phyloP scores from a whole-genome alignment of 92 coral and sea anemone species.

The Siderastrea siderea region DNA sequence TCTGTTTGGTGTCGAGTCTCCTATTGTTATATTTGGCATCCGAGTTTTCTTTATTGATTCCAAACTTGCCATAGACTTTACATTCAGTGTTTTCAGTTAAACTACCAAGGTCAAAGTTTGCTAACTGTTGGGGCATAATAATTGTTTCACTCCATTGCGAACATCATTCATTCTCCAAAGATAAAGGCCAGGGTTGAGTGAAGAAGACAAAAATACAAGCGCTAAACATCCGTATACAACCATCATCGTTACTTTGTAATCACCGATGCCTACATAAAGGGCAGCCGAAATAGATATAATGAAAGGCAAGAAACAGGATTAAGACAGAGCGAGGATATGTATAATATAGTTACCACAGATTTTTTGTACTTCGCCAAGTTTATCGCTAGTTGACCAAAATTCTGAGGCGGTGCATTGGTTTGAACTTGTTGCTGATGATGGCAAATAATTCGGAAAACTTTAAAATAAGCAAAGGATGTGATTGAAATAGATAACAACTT shows the following conservation, averaged over 20 bases:
- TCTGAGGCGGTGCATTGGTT: background rate
- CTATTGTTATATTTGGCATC: too few relatives aligned
- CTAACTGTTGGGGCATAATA: background rate
- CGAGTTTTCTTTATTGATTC: too few relatives aligned
- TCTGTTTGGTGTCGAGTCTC: too few relatives aligned
- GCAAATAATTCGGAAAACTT: background rate
- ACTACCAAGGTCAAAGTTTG: too few relatives aligned
- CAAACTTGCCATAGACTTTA: too few relatives aligned
- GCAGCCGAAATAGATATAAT: background rate
- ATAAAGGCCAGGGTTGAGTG: slow-evolving; percentile 6
- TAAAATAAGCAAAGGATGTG: slow-evolving; percentile 18
- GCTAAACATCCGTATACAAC: background rate
- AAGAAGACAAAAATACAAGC: background rate
- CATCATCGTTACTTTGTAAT: background rate
- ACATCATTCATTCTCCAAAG: slow-evolving; percentile 24
- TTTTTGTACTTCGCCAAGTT: slow-evolving; percentile 27
- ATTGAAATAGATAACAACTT: background rate
- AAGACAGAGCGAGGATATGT: background rate
- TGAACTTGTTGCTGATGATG: slow-evolving; percentile 1
- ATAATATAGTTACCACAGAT: slow-evolving; percentile 1
- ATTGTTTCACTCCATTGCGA: slow-evolving; percentile 17
- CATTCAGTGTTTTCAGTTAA: too few relatives aligned
- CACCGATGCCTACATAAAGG: background rate
- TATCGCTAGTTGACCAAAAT: slow-evolving; percentile 9
- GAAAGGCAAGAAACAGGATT: background rate